Percentiles rank a stretch among this genome's conserved stretches.
phyloP scores from a whole-genome alignment of 2,113 vertebrate genomes.

The Physeter macrocephalus region DNA sequence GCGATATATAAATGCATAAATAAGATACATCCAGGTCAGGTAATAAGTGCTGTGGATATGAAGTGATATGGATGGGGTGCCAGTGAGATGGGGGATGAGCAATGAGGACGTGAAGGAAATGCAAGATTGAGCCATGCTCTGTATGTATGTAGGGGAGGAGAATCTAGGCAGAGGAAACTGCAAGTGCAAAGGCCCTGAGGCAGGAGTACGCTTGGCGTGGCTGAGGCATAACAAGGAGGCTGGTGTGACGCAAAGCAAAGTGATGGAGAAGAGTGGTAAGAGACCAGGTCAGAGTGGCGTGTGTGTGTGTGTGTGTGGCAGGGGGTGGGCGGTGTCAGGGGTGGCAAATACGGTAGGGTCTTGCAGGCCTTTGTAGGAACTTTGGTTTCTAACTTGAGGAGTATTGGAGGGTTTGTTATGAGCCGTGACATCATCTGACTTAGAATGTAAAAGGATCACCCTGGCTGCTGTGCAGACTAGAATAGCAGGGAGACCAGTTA shows the following conservation, averaged over 20 bases:
- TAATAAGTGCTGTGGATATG: background rate
- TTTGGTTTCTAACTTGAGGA: background rate
- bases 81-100: background rate
- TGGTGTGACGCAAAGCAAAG: background rate
- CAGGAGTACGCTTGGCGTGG: background rate
- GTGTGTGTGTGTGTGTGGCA: accelerated
- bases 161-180: background rate
- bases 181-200: background rate
- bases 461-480: background rate
- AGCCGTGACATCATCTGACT: background rate
- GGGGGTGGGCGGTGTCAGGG: background rate
- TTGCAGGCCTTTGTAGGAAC: background rate
- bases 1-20: background rate
- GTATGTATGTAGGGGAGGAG: background rate
- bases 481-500: background rate
- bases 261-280: background rate
- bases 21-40: background rate
- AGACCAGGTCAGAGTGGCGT: background rate
- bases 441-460: background rate
- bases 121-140: background rate
- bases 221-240: background rate
- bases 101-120: background rate
- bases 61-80: background rate
- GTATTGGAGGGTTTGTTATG: background rate
- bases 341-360: background rate